These are phyloP conservation scores for Tetragonula carbonaria DNA, from an alignment of 2,888 invertebrate genomes.

Conservation along the genomic window DNA sequence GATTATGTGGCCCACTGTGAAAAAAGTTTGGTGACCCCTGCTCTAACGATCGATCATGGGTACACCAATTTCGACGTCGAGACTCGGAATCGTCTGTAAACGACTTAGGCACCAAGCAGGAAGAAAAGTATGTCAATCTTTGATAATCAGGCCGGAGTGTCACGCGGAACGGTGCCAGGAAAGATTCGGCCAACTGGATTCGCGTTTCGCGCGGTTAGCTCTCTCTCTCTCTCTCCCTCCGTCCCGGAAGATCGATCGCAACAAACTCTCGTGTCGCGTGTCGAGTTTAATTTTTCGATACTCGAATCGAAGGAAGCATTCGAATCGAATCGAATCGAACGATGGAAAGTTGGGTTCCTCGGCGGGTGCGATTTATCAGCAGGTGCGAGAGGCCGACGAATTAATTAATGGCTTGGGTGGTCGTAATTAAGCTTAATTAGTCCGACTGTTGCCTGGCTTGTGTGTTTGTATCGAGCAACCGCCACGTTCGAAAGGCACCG, in stretches of 20 bases:
- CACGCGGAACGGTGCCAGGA: background rate
- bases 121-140: background rate
- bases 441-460: conserved; percentile 42
- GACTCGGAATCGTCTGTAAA: no score
- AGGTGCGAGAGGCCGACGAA: conserved; percentile 64
- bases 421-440: conserved; percentile 86
- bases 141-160: background rate
- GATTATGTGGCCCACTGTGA: no score
- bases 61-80: no score
- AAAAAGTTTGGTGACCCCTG: no score
- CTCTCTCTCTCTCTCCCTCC: background rate
- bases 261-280: no score
- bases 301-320: no score
- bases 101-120: no score
- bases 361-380: conserved; percentile 22
- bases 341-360: background rate
- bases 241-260: background rate
- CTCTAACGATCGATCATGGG: no score
- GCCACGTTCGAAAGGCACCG: conserved; percentile 6
- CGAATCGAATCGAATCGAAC: background rate
- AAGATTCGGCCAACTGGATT: conserved; percentile 11
- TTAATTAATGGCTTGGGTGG: conserved; percentile 83
- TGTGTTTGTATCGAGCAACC: conserved; percentile 47
- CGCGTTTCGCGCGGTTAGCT: background rate
- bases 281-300: no score